A percentile compares a stretch with the other conserved stretches of the same genome.
These are phyloP conservation scores for Coenonympha arcania DNA, from an alignment of 2,888 invertebrate genomes.

Conservation along the genomic window DNA sequence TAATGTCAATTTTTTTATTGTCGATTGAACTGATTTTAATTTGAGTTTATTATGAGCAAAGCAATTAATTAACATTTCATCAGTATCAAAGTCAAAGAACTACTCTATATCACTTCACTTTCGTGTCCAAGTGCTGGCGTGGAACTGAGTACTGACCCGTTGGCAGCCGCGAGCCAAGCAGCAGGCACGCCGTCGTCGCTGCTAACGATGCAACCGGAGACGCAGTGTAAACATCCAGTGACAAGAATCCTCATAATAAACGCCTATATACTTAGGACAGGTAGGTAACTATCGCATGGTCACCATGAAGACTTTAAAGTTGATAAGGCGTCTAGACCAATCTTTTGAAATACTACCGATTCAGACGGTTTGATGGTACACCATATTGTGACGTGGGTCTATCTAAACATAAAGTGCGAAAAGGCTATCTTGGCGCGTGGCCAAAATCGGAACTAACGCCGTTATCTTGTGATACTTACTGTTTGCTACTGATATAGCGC, in stretches of 20 bases:
- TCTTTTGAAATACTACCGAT: too few species aligned
- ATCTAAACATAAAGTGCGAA: too few species aligned
- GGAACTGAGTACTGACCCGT: constrained; percentile 53
- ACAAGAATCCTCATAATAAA: constrained; percentile 52
- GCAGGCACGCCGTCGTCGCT: constrained; percentile 40
- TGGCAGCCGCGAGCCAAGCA: too few species aligned
- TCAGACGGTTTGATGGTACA: too few species aligned
- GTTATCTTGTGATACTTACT: too few species aligned
- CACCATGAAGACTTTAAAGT: constrained; percentile 14
- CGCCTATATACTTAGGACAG: constrained; percentile 16
- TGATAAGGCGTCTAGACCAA: constrained; percentile 23
- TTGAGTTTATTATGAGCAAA: background rate
- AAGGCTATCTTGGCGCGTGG: too few species aligned
- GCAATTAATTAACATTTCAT: background rate
- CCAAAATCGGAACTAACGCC: too few species aligned
- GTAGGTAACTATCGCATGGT: constrained; percentile 19
- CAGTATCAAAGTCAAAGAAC: background rate
- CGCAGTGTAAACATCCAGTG: constrained; percentile 66
- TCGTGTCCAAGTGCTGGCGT: constrained; percentile 52
- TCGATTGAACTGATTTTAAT: too few species aligned
- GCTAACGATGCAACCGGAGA: constrained; percentile 66
- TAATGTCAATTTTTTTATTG: too few species aligned
- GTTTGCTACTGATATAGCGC: too few species aligned
- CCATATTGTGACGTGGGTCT: too few species aligned
- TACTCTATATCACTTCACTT: constrained; percentile 35